Evolutionary conservation across 2,113 vertebrate genomes (phyloP).

Genomic region (Pogonocichla stellata): DNA sequence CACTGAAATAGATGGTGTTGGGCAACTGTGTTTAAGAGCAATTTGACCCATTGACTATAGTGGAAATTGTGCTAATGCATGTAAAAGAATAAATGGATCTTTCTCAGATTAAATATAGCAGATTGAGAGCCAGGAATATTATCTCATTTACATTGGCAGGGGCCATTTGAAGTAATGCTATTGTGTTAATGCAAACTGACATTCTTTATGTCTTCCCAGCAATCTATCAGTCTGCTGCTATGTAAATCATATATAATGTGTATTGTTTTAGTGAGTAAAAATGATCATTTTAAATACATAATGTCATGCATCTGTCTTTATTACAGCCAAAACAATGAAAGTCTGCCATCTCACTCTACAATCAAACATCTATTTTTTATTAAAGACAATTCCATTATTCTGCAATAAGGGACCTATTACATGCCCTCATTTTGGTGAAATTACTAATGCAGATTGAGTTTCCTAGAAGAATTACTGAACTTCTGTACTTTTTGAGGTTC

Average conservation of each 20-base stretch:
- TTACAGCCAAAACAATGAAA: slow-evolving; percentile 6
- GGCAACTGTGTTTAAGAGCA: not conserved
- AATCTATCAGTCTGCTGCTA: slow-evolving; percentile 14
- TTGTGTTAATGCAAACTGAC: not conserved
- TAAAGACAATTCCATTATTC: slow-evolving; percentile 61
- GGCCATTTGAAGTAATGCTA: not conserved
- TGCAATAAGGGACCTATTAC: slow-evolving; percentile 24
- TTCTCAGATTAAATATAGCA: not conserved
- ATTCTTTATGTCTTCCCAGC: not conserved
- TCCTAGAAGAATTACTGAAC: slow-evolving; percentile 35
- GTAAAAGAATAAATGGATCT: not conserved
- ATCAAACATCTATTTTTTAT: slow-evolving; percentile 34
- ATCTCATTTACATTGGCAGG: not conserved
- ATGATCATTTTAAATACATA: slow-evolving; percentile 8
- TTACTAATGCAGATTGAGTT: slow-evolving; percentile 65
- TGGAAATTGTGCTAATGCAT: not conserved
- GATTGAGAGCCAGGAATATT: not conserved
- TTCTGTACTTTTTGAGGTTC: slow-evolving; percentile 50
- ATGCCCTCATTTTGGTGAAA: slow-evolving; percentile 51
- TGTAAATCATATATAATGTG: not conserved
- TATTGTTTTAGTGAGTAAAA: slow-evolving; percentile 47
- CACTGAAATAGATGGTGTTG: not conserved
- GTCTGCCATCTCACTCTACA: not conserved
- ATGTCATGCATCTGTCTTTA: slow-evolving; percentile 3
- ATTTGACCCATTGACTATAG: not conserved